Conservation (phyloP, 1,140 invertebrate species). For the Bombus difficillimus region DNA sequence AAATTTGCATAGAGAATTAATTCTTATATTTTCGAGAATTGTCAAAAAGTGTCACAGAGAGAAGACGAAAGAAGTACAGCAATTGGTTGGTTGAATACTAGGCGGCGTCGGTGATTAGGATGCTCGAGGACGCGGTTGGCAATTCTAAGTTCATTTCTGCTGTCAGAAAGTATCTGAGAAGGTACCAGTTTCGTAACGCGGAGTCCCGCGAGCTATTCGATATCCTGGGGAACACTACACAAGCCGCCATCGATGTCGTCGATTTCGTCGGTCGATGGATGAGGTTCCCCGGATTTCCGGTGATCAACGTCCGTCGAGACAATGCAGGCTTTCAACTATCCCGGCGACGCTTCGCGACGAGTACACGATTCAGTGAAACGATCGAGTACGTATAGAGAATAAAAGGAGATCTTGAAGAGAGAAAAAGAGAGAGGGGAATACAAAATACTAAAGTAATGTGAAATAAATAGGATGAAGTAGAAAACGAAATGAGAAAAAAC, state of each 20-base stretch:
- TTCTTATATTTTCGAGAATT: not conserved
- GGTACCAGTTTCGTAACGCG: slow-evolving; percentile 88
- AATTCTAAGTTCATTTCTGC: slow-evolving; percentile 87
- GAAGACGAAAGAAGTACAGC: not conserved
- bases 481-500: not conserved
- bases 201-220: slow-evolving; percentile 89
- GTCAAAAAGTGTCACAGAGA: not conserved
- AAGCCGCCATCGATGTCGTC: slow-evolving; percentile 29
- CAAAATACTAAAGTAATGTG: not conserved
- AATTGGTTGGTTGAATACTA: slow-evolving; percentile 70
- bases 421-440: not conserved
- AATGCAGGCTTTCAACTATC: slow-evolving; percentile 83
- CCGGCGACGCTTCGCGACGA: slow-evolving; percentile 86
- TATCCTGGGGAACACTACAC: slow-evolving; percentile 66
- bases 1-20: not conserved
- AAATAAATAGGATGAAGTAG: not conserved
- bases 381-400: slow-evolving; percentile 38
- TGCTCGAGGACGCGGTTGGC: slow-evolving; percentile 92
- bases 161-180: slow-evolving; percentile 87
- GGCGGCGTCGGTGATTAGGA: slow-evolving; percentile 92
- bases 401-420: too few species aligned
- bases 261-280: slow-evolving; percentile 94
- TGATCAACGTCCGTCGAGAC: slow-evolving; percentile 84
- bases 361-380: slow-evolving; percentile 9
- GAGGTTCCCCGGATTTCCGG: slow-evolving; percentile 93